Base-by-base conservation (phyloP, 2,888 invertebrate species). In the Polydesmus complanatus region DNA sequence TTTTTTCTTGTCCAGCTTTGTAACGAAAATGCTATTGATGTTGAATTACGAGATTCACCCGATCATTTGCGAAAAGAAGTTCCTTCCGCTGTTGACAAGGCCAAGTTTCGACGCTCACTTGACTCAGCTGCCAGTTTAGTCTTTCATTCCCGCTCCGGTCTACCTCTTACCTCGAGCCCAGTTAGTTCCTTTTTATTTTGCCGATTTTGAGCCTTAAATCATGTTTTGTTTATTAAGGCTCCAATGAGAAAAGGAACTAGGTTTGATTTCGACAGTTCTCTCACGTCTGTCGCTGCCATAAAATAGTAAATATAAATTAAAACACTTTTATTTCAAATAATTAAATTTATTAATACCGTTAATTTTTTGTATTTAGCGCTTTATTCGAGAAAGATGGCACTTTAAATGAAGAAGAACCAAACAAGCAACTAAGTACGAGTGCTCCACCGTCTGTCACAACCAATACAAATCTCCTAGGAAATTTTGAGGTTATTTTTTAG, bases 131-230 rank as follows among this genome's bases (percentile, higher is more conserved):
- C 88, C 0, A 85, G 83, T 0, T 85, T 88, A 83, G 84, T 89
- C 67, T 90, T 90, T 73, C 87, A 88, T 72, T 80, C 83, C 27
- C 79, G 83, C 67, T 88, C 88, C 18, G 89, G 89, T 0, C 76
- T 90, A 58, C 90, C 90, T 0, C 75, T 89, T 53, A 88, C 88
- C 0, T 89, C 89, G 48, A 89, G 88, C 72, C 91, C 91, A 0
- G 91, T 76, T 68, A 70, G 74, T 70, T 25, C n/a, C 22, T 8
- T 52, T 22, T n/a, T n/a, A n/a, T 22, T 49, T 22, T 49, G n/a
- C n/a, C n/a, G n/a, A n/a, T n/a, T n/a, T n/a, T n/a, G n/a, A n/a
- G n/a, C n/a, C n/a, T n/a, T n/a, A 37, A 8, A 37, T 37, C 37
- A 14, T 37, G 14, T 14, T 37, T 37, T 37, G 14, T 37, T n/a